Conservation (phyloP, 1,140 invertebrate genomes). For the Druon quercuslanigerum region DNA sequence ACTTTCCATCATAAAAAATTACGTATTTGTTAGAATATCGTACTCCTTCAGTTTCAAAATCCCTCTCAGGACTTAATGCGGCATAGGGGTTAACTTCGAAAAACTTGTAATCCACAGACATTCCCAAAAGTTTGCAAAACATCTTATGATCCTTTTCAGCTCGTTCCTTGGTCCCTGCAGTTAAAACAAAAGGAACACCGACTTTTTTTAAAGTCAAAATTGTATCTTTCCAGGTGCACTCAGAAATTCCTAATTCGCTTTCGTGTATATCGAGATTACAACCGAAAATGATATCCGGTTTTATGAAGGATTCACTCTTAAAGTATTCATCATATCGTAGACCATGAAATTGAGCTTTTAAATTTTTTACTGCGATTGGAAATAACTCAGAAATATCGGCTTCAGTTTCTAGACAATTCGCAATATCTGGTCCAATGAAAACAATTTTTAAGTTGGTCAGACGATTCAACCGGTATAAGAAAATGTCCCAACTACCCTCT, state of each 20-base stretch:
- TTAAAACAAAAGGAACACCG: neutral
- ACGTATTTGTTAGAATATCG: neutral
- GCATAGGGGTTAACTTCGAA: neutral
- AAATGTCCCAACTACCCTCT: neutral
- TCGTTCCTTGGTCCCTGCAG: neutral
- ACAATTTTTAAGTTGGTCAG: neutral
- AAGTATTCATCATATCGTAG: neutral
- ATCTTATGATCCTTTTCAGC: neutral
- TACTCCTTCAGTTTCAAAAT: conserved; percentile 4
- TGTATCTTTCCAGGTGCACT: neutral
- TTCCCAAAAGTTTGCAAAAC: neutral
- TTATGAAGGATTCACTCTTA: neutral
- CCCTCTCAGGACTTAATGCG: neutral
- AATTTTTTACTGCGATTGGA: neutral
- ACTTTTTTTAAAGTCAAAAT: neutral
- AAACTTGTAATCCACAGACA: neutral
- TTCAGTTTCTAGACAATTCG: neutral
- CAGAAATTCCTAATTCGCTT: neutral
- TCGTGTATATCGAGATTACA: conserved; percentile 8
- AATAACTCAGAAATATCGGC: neutral
- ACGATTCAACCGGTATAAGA: neutral
- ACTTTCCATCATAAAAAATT: neutral
- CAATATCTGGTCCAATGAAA: neutral
- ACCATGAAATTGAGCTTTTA: neutral
- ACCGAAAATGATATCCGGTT: neutral